Base-by-base conservation (phyloP, 1,140 invertebrate species). In the Mya arenaria region DNA sequence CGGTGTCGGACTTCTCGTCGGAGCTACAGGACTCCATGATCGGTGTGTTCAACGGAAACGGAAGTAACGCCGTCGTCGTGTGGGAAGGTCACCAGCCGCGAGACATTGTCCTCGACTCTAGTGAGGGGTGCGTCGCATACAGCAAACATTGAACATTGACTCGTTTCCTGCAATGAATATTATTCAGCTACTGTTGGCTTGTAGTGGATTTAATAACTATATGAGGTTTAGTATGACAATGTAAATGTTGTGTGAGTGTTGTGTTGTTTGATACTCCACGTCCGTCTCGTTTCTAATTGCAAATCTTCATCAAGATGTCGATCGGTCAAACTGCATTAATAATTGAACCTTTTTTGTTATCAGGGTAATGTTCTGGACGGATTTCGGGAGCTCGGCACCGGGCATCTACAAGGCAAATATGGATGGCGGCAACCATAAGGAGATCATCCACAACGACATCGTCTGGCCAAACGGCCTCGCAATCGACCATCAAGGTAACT, bases 381-480 rank as follows among this genome's bases (percentile, higher is more conserved):
- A 80, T 55, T 55, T 69, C 37, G 69, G 69, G 2, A 58, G 55
- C 56, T 32, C 30, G 34, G 1, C 56, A 0, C 65, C 77, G 2
- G 77, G 41, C 23, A 58, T 80, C 32, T 80, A 32, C 58, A 36
- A 52, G 37, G 65, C 77, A 19, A 36, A 62, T 19, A 80, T 80
- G 77, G 77, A 80, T 36, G 77, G 77, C 28, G 71, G 48, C 30
- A 13, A 30, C 1, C 58, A 56, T 32, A 15, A 41, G 32, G 0
- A 30, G 23, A 10, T 80, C 2, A 41, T 66, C 13, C 37, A 17
- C 36, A 17, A 4, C 0, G 36, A 69, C 30, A 19, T 80, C 10
- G 52, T 58, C 2, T 80, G 77, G 77, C 77, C 77, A 1, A 80
- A 80, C 68, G 77, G 77, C 13, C 23, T 80, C 15, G 66, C 66